Percentiles rank a stretch among this genome's conserved stretches.
Conservation (phyloP, 2,888 invertebrate species). For the Branchellion lobata region DNA sequence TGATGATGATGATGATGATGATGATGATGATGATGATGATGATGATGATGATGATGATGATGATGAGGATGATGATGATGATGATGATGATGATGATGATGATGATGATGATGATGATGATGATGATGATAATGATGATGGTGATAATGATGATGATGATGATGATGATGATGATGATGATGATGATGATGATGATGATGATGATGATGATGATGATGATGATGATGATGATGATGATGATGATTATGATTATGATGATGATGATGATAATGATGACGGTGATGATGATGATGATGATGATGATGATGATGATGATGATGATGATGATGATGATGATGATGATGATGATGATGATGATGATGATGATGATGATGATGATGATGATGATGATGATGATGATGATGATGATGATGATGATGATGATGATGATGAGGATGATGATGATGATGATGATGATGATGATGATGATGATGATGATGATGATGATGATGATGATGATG, state of each 20-base stretch:
- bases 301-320: conserved; percentile 39
- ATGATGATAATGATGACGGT: conserved; percentile 9
- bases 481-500: neutral
- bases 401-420: no score
- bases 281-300: conserved; percentile 33
- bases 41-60: conserved; percentile 42
- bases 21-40: conserved; percentile 41
- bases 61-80: conserved; percentile 20
- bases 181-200: conserved; percentile 37
- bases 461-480: conserved; percentile 33
- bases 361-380: conserved; percentile 15
- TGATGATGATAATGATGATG: neutral
- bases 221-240: conserved; percentile 2
- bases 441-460: neutral
- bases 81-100: conserved; percentile 26
- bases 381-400: conserved; percentile 33
- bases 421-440: neutral
- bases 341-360: conserved; percentile 40
- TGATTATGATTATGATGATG: no score
- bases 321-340: conserved; percentile 43
- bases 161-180: conserved; percentile 10
- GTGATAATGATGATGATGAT: no score
- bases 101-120: neutral
- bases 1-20: conserved; percentile 41
- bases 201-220: conserved; percentile 32